Evolutionary conservation across 2,797 vertebrate species (phyloP), one percentile per base, ranked within the genome.

Genomic region (Petrocephalus schoutedeni): DNA sequence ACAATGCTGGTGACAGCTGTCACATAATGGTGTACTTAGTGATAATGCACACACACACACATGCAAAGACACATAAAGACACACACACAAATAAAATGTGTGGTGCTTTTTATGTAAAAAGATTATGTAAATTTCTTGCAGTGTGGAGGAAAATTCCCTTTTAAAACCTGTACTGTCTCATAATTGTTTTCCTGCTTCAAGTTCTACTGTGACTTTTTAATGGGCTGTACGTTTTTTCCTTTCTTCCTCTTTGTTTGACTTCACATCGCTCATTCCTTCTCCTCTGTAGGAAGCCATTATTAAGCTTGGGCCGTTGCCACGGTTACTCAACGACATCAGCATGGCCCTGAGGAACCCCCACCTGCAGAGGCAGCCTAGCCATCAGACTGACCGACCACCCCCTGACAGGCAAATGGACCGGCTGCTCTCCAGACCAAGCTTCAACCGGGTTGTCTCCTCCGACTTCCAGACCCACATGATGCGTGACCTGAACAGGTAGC

Each of bases 401-500:
- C 95, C 95, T 0, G 95, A 95, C 45, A 91, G 94, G 87, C 94
- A 94, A 0, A 94, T 95, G 87, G 96, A 96, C 90, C 88, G 96
- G 19, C 94, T 96, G 84, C 97, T 97, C 71, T 93, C 94, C 9
- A 93, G 95, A 19, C 94, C 92, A 0, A 92, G 93, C 51, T 95
- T 95, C 91, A 96, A 94, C 87, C 95, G 96, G 14, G 91, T 95
- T 53, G 93, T 95, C 95, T 98, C 97, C 58, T 97, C 97, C 1
- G 98, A 99, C 94, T 97, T 99, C 94, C 98, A 98, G 95, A 97
- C 96, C 95, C 97, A 97, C 92, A 97, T 98, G 96, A 97, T 97
- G 96, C 97, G 97, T 80, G 98, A 98, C 94, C 95, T 98, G 90
- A 98, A 98, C 96, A 99, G 98, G 98, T 98, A 91, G 23, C 7